These are phyloP conservation scores for Sinocyclocheilus maitianheensis DNA, from an alignment of 2,113 vertebrate species.

Conservation along the genomic window DNA sequence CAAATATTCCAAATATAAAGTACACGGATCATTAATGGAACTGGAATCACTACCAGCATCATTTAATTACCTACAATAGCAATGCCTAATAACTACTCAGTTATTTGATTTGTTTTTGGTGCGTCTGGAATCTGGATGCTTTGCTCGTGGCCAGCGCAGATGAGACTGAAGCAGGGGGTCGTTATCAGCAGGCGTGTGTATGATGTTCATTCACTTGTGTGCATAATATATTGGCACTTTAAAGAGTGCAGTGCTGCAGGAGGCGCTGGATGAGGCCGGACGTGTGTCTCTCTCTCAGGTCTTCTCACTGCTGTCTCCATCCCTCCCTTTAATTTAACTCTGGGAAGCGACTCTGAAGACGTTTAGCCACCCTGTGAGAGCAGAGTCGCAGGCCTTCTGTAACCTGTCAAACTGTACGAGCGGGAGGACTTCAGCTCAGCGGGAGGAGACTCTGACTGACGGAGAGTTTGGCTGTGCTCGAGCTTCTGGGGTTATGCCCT, in stretches of 20 bases:
- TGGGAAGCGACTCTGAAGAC: not conserved
- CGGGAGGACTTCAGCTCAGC: not conserved
- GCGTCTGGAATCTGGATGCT: not conserved
- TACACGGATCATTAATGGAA: too few relatives aligned
- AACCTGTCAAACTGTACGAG: not conserved
- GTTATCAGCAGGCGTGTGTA: not conserved
- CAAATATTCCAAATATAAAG: too few relatives aligned
- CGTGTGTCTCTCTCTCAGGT: not conserved
- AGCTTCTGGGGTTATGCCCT: not conserved
- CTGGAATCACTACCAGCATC: not conserved
- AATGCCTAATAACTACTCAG: not conserved
- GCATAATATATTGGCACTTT: slow-evolving; percentile 15
- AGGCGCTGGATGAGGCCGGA: not conserved
- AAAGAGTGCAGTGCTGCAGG: not conserved
- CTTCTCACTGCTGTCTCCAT: not conserved
- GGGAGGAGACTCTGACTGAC: not conserved
- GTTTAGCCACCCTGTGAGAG: slow-evolving; percentile 25
- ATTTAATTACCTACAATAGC: not conserved
- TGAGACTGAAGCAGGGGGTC: not conserved
- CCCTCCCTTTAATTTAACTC: not conserved
- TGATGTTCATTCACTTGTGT: slow-evolving; percentile 13
- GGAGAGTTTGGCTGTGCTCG: not conserved
- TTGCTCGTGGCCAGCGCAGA: too few relatives aligned
- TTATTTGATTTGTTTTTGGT: not conserved
- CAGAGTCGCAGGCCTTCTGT: not conserved